These are phyloP conservation scores for Sylvia atricapilla DNA, from an alignment of 2,113 vertebrate genomes.

Conservation along the genomic window DNA sequence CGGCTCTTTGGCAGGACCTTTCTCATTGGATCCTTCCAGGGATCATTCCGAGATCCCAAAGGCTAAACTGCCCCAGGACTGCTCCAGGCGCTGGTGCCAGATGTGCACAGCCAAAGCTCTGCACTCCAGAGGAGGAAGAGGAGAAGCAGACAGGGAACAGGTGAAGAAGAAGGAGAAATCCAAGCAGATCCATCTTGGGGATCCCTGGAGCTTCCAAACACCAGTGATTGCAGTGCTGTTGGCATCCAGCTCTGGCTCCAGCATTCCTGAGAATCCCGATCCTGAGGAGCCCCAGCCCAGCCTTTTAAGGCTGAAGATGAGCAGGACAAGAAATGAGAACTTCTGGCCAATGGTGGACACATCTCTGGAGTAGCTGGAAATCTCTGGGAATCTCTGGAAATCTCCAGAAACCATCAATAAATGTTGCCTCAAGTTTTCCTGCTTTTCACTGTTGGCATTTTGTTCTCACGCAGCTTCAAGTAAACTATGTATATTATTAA, in stretches of 20 bases:
- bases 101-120: background rate
- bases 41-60: background rate
- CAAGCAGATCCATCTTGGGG: background rate
- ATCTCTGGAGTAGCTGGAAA: background rate
- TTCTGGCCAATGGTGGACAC: background rate
- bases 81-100: accelerated
- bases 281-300: background rate
- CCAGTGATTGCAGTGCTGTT: background rate
- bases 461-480: no score
- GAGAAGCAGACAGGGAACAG: background rate
- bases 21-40: background rate
- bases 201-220: background rate
- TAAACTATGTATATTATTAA: no score
- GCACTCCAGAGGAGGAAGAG: background rate
- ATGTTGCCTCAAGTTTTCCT: no score
- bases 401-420: background rate
- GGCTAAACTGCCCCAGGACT: accelerated
- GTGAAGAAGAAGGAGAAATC: background rate
- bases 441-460: no score
- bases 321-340: background rate
- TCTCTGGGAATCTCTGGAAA: background rate
- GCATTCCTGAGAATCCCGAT: background rate
- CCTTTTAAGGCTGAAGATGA: accelerated
- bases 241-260: background rate
- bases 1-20: background rate